Evolutionary conservation across 2,888 invertebrate genomes (phyloP).

Genomic region (Spodoptera exigua): DNA sequence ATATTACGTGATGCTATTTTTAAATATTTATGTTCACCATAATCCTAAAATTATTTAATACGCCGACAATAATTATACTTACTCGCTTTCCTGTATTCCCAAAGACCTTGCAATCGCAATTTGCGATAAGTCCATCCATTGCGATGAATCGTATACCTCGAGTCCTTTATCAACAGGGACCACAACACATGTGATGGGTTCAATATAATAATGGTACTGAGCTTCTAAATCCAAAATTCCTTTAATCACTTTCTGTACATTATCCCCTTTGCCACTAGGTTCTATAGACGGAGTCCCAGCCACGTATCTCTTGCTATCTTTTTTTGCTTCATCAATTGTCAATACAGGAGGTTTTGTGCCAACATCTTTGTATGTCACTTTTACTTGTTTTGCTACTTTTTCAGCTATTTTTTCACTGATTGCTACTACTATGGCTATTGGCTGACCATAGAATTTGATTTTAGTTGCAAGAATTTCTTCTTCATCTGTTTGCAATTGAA

Average conservation of each 20-base stretch:
- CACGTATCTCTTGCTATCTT: constrained; percentile 79
- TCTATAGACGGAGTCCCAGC: constrained; percentile 64
- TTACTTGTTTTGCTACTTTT: constrained; percentile 88
- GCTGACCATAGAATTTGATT: constrained; percentile 91
- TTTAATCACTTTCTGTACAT: constrained; percentile 81
- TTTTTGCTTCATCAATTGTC: constrained; percentile 77
- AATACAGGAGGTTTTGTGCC: constrained; percentile 71
- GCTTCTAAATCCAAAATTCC: constrained; percentile 90
- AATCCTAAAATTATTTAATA: too few relatives aligned
- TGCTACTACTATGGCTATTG: constrained; percentile 92
- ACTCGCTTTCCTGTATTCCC: constrained; percentile 89
- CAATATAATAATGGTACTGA: constrained; percentile 94
- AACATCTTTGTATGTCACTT: constrained; percentile 87
- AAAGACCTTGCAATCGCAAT: constrained; percentile 88
- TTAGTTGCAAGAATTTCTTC: constrained; percentile 88
- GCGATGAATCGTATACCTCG: constrained; percentile 91
- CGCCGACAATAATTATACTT: too few relatives aligned
- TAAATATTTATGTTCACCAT: too few relatives aligned
- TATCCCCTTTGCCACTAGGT: constrained; percentile 72
- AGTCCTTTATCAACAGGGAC: constrained; percentile 92
- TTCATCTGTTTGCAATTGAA: constrained; percentile 74
- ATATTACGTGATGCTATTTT: too few relatives aligned
- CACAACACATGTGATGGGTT: constrained; percentile 91
- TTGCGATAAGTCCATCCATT: constrained; percentile 91
- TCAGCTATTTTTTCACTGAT: constrained; percentile 87